phyloP scores from a whole-genome alignment of 1,140 invertebrate species.

The Phymorhynchus buccinoides region DNA sequence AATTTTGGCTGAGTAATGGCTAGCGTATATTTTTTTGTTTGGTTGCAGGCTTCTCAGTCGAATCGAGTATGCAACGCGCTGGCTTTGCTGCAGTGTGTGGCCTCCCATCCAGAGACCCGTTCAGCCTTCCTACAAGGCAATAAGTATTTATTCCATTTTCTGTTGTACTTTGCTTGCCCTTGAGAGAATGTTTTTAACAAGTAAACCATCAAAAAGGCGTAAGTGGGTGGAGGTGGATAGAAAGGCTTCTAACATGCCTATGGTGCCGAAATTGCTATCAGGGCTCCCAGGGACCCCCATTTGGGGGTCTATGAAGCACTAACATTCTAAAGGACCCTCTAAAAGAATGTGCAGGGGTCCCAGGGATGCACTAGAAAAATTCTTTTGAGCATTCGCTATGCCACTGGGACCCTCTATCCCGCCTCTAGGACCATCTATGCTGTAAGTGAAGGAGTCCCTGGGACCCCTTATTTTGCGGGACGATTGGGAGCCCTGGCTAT shows the following conservation, averaged over 20 bases:
- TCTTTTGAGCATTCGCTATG: too few relatives aligned
- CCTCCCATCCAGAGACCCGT: constrained; percentile 97
- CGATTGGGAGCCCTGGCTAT: too few relatives aligned
- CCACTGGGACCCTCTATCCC: too few relatives aligned
- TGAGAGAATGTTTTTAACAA: background rate
- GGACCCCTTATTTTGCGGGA: too few relatives aligned
- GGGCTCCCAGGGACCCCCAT: background rate
- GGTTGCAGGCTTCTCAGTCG: constrained; percentile 77
- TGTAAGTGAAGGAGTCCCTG: too few relatives aligned
- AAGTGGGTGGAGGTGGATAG: background rate
- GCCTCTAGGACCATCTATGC: too few relatives aligned
- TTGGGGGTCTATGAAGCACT: too few relatives aligned
- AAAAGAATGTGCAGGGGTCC: too few relatives aligned
- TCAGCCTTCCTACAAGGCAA: constrained; percentile 88
- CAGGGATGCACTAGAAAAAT: too few relatives aligned
- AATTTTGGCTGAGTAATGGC: background rate
- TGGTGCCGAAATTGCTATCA: background rate
- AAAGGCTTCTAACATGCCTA: background rate
- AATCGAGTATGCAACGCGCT: constrained; percentile 99
- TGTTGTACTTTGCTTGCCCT: constrained; percentile 15
- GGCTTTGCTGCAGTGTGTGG: constrained; percentile 98
- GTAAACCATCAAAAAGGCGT: too few relatives aligned
- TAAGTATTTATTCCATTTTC: background rate
- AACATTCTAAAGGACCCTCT: background rate
- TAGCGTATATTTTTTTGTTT: constrained; percentile 2